A percentile compares a stretch with the other conserved stretches of the same genome.
Evolutionary conservation across 2,888 invertebrate species (phyloP).

Genomic region (Steromphala cineraria): DNA sequence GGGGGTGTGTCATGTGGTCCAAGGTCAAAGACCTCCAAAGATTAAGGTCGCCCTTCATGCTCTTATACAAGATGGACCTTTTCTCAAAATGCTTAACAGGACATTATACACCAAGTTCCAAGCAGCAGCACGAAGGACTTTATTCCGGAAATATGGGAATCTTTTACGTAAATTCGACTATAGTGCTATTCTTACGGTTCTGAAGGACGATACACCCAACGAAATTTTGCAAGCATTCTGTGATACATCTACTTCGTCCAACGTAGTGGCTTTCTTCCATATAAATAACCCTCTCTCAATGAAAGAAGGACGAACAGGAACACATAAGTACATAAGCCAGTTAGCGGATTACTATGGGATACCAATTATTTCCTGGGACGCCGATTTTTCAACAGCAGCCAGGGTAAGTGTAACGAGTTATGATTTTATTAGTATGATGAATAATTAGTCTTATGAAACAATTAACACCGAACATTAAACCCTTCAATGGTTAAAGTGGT

Average conservation of each 20-base stretch:
- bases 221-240: conserved; percentile 24
- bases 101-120: not conserved
- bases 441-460: too few relatives aligned
- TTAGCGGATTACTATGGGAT: conserved; percentile 13
- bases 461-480: too few relatives aligned
- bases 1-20: not conserved
- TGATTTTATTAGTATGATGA: too few relatives aligned
- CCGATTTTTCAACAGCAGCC: conserved; percentile 10
- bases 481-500: too few relatives aligned
- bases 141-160: not conserved
- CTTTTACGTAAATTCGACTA: not conserved
- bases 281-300: conserved; percentile 19
- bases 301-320: not conserved
- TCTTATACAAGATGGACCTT: not conserved
- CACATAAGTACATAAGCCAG: conserved; percentile 22
- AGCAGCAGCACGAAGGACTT: not conserved
- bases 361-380: conserved; percentile 26
- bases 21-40: not conserved
- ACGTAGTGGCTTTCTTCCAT: conserved; percentile 20
- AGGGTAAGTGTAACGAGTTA: not conserved
- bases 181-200: conserved; percentile 3
- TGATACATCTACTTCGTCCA: conserved; percentile 20
- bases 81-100: not conserved
- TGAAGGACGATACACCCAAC: conserved; percentile 12
- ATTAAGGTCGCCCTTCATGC: not conserved